These are phyloP conservation scores for Triplophysa bombifrons DNA, from an alignment of 2,797 vertebrate species.

Conservation along the genomic window DNA sequence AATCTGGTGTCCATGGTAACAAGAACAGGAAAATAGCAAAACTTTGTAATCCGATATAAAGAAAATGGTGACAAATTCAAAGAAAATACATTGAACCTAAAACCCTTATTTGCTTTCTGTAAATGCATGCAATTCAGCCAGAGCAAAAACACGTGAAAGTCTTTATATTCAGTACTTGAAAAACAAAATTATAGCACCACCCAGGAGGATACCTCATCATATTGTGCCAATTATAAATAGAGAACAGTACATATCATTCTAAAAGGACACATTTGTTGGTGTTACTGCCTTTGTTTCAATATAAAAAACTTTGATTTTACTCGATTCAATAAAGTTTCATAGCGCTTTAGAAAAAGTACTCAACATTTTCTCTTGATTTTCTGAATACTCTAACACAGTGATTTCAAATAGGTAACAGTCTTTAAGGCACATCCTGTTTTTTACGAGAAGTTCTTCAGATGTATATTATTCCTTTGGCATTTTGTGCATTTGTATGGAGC, in stretches of 20 bases:
- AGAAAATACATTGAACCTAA: background rate
- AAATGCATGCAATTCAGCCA: background rate
- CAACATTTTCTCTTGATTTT: background rate
- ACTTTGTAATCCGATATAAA: background rate
- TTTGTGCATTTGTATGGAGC: too few species aligned
- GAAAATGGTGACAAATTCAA: background rate
- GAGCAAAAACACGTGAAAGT: background rate
- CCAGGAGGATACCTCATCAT: background rate
- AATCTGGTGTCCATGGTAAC: constrained; percentile 44
- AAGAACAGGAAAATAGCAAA: constrained; percentile 1
- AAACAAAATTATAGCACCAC: background rate
- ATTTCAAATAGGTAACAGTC: background rate
- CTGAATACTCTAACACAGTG: background rate
- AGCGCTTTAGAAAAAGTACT: background rate
- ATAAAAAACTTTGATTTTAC: background rate
- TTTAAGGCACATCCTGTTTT: background rate
- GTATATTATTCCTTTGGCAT: background rate
- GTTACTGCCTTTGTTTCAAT: background rate
- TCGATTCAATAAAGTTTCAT: background rate
- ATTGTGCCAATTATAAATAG: background rate
- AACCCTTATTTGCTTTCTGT: background rate
- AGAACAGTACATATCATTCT: background rate
- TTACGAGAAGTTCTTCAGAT: background rate
- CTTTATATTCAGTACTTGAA: background rate
- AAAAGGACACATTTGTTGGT: background rate